phyloP scores from a whole-genome alignment of 2,113 vertebrate genomes.

The Dunckerocampus dactyliophorus region DNA sequence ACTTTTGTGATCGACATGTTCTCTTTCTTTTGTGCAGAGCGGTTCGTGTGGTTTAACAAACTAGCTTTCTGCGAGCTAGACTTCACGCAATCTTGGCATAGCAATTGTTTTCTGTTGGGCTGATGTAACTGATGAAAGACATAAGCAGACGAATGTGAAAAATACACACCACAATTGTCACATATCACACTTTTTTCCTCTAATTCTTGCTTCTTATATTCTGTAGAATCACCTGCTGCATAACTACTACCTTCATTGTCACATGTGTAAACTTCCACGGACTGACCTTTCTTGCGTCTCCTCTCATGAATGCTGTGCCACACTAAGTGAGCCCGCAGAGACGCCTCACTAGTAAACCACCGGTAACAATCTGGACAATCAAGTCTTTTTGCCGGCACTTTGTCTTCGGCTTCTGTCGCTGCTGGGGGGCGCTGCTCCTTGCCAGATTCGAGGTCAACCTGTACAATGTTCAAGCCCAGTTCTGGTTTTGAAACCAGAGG shows the following conservation, averaged over 20 bases:
- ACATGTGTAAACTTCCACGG: conserved; percentile 42
- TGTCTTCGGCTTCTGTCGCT: background rate
- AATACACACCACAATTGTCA: conserved; percentile 61
- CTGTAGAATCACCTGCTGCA: conserved; percentile 45
- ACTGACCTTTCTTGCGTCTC: conserved; percentile 57
- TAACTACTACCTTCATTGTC: conserved; percentile 54
- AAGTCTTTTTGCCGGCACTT: conserved; percentile 29
- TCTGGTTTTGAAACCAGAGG: conserved; percentile 42
- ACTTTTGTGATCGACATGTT: conserved; percentile 37
- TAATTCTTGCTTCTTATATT: conserved; percentile 42
- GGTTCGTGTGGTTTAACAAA: conserved; percentile 59
- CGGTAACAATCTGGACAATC: conserved; percentile 69
- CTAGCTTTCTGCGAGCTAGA: conserved; percentile 57
- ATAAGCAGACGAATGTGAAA: conserved; percentile 66
- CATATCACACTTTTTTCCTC: conserved; percentile 58
- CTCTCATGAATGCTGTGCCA: conserved; percentile 65
- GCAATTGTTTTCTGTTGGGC: conserved; percentile 57
- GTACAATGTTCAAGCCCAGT: conserved; percentile 70
- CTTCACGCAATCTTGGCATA: conserved; percentile 61
- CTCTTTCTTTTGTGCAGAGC: conserved; percentile 39
- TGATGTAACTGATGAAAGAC: conserved; percentile 70
- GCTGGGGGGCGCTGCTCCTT: conserved; percentile 14
- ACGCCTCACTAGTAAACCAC: conserved; percentile 60
- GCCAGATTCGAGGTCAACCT: conserved; percentile 61
- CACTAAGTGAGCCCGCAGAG: conserved; percentile 68